Conservation (phyloP, 2,888 invertebrate species). For the Campoletis raptor region DNA sequence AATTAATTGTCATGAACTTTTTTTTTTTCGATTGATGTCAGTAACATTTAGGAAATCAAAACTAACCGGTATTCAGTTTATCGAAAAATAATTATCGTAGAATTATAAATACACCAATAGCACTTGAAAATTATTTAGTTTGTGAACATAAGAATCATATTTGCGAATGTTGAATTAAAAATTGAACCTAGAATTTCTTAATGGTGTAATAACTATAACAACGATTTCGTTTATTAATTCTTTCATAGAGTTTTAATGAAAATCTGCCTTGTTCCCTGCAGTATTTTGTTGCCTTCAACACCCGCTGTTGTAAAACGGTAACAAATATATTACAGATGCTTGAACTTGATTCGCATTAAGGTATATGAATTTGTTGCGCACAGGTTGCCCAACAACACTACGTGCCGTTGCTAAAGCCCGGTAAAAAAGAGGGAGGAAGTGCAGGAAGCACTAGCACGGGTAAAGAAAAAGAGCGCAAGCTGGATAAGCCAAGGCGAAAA, state of each 20-base stretch:
- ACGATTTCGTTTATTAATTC: background rate
- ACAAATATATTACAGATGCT: background rate
- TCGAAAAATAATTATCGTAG: too few species aligned
- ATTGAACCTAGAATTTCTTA: background rate
- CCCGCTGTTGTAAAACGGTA: background rate
- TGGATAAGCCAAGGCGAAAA: constrained; percentile 83
- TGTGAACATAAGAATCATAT: background rate
- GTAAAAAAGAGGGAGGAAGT: constrained; percentile 85
- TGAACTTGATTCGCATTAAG: background rate
- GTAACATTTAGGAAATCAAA: too few species aligned
- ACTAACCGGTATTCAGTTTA: too few species aligned
- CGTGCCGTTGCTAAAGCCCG: constrained; percentile 84
- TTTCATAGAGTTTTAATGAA: background rate
- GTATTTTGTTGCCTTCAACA: background rate
- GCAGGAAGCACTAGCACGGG: constrained; percentile 79
- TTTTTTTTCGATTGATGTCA: too few species aligned
- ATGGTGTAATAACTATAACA: background rate
- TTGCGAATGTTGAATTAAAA: background rate
- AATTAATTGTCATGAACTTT: too few species aligned
- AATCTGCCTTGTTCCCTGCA: background rate
- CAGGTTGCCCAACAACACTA: constrained; percentile 84
- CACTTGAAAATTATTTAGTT: background rate
- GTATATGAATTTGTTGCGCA: background rate
- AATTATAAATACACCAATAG: background rate
- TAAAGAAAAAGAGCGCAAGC: constrained; percentile 81